Conservation (phyloP, 2,888 invertebrate genomes). For the Cartodere bifasciata region DNA sequence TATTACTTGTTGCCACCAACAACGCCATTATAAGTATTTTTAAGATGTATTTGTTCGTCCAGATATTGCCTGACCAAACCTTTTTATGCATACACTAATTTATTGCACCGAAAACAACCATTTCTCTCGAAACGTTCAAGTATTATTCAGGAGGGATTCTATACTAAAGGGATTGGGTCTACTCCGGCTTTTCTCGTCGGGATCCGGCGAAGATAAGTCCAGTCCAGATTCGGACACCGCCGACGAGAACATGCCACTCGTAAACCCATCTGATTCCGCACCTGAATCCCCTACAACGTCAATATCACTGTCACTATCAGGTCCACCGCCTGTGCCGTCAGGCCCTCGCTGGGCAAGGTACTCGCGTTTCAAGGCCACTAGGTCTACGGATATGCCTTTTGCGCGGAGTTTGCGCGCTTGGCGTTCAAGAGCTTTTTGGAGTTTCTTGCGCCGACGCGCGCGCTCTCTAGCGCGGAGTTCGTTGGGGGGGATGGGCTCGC, state of each 20-base stretch:
- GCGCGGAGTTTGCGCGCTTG: conserved; percentile 86
- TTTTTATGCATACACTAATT: too few species aligned
- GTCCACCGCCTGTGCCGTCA: conserved; percentile 37
- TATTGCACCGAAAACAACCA: conserved; percentile 3
- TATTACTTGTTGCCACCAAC: too few species aligned
- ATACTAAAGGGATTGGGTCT: conserved; percentile 78
- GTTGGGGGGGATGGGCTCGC: conserved; percentile 91
- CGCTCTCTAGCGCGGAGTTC: conserved; percentile 75
- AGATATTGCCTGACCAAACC: too few species aligned
- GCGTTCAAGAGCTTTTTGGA: conserved; percentile 81
- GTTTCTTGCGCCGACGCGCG: conserved; percentile 79
- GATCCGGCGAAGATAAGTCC: conserved; percentile 38
- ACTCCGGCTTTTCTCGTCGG: conserved; percentile 40
- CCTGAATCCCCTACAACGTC: conserved; percentile 77
- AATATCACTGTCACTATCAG: conserved; percentile 58
- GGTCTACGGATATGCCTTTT: conserved; percentile 80
- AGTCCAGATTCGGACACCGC: conserved; percentile 30
- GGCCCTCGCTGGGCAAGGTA: conserved; percentile 69
- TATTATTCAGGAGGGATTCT: conserved; percentile 70
- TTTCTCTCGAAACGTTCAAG: not conserved
- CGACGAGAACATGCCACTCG: conserved; percentile 30
- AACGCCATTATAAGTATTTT: too few species aligned
- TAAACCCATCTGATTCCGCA: conserved; percentile 55
- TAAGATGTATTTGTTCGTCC: too few species aligned
- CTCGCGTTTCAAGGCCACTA: conserved; percentile 73